phyloP scores from a whole-genome alignment of 2,797 vertebrate species.

The Scarus forsteni region DNA sequence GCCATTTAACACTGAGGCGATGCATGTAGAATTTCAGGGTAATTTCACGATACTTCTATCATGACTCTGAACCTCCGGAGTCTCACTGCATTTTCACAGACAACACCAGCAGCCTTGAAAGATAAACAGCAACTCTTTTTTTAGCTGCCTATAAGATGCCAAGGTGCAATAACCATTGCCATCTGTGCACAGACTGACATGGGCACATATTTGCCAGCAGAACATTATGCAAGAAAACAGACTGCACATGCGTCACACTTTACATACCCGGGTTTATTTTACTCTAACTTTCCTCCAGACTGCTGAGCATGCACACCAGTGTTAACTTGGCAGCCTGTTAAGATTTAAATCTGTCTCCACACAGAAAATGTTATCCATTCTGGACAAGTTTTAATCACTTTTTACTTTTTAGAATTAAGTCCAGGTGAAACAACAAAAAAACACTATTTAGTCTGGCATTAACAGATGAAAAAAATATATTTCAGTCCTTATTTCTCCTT shows the following conservation, averaged over 20 bases:
- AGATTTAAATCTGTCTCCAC: no score
- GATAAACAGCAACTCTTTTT: slow-evolving; percentile 27
- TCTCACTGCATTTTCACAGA: slow-evolving; percentile 14
- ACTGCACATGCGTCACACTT: not conserved
- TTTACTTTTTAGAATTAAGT: no score
- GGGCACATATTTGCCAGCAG: not conserved
- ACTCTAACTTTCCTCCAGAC: not conserved
- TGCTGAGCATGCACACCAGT: slow-evolving; percentile 5
- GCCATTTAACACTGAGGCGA: no score
- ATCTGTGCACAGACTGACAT: slow-evolving; percentile 40
- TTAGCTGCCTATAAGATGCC: slow-evolving; percentile 21
- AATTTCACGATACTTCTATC: not conserved
- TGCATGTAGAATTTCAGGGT: not conserved
- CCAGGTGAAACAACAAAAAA: no score
- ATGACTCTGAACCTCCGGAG: slow-evolving; percentile 16
- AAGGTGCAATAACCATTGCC: slow-evolving; percentile 31
- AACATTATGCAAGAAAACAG: not conserved
- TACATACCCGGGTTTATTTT: not conserved
- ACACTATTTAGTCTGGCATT: no score
- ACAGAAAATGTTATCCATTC: not conserved
- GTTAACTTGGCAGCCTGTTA: no score
- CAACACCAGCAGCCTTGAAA: slow-evolving; percentile 8
- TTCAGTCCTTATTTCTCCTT: no score
- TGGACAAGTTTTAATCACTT: no score
- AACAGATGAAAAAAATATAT: no score